These are phyloP conservation scores for Zaprionus taronus DNA, from an alignment of 1,140 invertebrate species.

Conservation along the genomic window DNA sequence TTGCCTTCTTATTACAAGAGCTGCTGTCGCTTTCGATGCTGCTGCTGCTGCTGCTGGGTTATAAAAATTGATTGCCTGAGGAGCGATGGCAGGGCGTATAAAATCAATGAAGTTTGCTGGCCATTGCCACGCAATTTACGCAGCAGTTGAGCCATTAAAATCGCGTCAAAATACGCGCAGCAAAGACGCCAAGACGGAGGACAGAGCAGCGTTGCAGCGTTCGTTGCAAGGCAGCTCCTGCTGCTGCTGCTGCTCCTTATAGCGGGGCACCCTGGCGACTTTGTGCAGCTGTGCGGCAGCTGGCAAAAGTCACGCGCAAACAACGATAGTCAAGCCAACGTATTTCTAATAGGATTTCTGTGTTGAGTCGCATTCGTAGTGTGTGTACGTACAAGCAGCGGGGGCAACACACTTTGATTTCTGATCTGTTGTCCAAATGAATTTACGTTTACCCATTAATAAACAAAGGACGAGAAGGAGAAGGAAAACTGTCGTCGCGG, in stretches of 20 bases:
- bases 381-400: constrained; percentile 11
- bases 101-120: constrained; percentile 49
- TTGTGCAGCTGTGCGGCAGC: constrained; percentile 3
- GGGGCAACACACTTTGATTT: constrained; percentile 3
- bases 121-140: constrained; percentile 65
- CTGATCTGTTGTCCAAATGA: constrained; percentile 50
- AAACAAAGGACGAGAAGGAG: constrained; percentile 7
- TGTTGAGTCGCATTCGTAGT: constrained; percentile 24
- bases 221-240: background rate
- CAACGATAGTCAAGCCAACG: constrained; percentile 1
- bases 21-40: constrained; percentile 20
- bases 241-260: background rate
- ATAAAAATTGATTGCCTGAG: constrained; percentile 70
- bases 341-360: constrained; percentile 29
- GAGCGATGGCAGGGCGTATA: constrained; percentile 44
- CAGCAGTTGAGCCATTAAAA: constrained; percentile 45
- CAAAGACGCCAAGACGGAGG: background rate
- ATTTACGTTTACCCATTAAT: constrained; percentile 62
- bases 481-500: background rate
- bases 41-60: constrained; percentile 48
- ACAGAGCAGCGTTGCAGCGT: background rate
- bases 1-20: constrained; percentile 18
- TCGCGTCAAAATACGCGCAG: constrained; percentile 17
- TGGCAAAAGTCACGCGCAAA: constrained; percentile 10
- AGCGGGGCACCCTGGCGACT: constrained; percentile 2